These are phyloP conservation scores for Oenanthe melanoleuca DNA, from an alignment of 2,113 vertebrate species.

Conservation along the genomic window DNA sequence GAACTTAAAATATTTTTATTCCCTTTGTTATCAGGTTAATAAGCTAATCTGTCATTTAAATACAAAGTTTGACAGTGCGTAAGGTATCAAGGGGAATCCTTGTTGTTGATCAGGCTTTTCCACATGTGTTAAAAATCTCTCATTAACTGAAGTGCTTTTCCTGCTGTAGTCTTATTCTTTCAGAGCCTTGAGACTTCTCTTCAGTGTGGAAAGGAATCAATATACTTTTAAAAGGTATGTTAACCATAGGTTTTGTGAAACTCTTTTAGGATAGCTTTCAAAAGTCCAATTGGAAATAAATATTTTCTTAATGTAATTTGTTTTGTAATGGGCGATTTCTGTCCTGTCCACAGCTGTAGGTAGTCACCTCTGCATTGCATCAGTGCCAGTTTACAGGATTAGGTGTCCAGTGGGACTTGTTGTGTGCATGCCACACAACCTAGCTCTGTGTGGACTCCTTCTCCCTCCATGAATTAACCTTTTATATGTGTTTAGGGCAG, in stretches of 20 bases:
- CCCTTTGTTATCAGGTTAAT: background rate
- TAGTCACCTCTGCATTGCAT: background rate
- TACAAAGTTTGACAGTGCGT: background rate
- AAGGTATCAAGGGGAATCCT: background rate
- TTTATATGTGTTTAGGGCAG: background rate
- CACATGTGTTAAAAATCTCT: background rate
- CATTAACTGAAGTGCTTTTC: background rate
- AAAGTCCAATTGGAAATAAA: background rate
- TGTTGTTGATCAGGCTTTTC: background rate
- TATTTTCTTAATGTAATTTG: background rate
- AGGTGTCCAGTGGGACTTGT: background rate
- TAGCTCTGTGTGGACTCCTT: background rate
- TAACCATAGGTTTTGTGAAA: background rate
- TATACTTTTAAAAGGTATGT: constrained; percentile 88
- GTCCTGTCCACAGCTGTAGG: background rate
- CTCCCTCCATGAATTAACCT: background rate
- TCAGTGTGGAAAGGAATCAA: constrained; percentile 89
- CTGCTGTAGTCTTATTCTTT: constrained; percentile 85
- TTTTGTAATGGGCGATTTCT: background rate
- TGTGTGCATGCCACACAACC: background rate
- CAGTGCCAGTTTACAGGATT: background rate
- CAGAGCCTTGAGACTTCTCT: constrained; percentile 89
- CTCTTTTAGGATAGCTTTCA: background rate
- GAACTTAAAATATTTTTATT: background rate
- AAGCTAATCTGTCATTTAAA: background rate